phyloP scores from a whole-genome alignment of 2,113 vertebrate genomes.

The Sinocyclocheilus anophthalmus region DNA sequence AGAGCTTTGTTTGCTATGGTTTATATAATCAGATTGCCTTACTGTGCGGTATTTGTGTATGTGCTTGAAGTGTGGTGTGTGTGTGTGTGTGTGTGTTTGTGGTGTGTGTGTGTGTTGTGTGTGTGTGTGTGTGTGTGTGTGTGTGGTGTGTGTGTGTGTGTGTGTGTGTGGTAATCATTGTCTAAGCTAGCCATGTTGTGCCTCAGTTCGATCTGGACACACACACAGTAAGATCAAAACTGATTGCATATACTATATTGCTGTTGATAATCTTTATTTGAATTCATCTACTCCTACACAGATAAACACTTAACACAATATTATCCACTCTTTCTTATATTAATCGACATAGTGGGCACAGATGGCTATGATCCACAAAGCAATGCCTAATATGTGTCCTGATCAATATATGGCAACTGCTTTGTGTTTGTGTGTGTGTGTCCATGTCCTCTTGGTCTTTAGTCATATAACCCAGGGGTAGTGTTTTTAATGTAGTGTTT shows the following conservation, averaged over 20 bases:
- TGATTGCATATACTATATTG: not conserved
- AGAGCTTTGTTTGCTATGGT: conserved; percentile 59
- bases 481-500: not conserved
- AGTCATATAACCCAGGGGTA: conserved; percentile 35
- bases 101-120: too few species aligned
- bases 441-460: conserved; percentile 24
- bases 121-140: conserved; percentile 31
- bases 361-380: conserved; percentile 44
- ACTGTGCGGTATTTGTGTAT: conserved; percentile 64
- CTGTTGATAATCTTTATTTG: not conserved
- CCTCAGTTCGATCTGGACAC: conserved; percentile 63
- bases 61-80: conserved; percentile 51
- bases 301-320: not conserved
- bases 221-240: not conserved
- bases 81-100: conserved; percentile 2
- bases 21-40: conserved; percentile 75
- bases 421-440: too few species aligned
- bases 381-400: conserved; percentile 38
- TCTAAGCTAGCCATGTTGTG: conserved; percentile 65
- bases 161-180: conserved; percentile 12
- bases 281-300: not conserved
- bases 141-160: conserved; percentile 49
- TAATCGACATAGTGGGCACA: conserved; percentile 33
- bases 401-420: conserved; percentile 22
- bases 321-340: conserved; percentile 28